These are phyloP conservation scores for Proteles cristata DNA, from an alignment of 2,113 vertebrate species.

Conservation along the genomic window DNA sequence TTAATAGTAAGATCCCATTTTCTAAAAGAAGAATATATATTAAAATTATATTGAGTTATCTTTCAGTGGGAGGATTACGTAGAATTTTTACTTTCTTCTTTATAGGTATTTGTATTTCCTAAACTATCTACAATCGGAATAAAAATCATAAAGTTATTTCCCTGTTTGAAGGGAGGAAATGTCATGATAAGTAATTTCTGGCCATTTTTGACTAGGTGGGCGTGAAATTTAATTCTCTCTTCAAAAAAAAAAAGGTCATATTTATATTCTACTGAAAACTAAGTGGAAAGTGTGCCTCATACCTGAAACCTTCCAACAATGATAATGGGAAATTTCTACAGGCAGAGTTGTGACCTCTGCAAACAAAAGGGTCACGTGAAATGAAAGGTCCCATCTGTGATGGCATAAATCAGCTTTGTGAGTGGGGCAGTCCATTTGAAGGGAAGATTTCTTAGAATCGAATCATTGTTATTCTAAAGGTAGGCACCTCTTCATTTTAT, in stretches of 20 bases:
- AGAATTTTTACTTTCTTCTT: slow-evolving; percentile 13
- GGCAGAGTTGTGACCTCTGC: background rate
- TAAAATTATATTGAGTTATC: background rate
- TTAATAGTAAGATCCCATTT: background rate
- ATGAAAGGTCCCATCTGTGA: background rate
- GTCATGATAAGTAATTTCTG: background rate
- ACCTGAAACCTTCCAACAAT: background rate
- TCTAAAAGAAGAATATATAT: background rate
- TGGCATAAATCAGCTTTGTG: background rate
- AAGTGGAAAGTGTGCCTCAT: background rate
- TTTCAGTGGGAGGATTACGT: background rate
- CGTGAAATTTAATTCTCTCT: slow-evolving; percentile 30
- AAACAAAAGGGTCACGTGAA: background rate
- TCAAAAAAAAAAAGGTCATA: background rate
- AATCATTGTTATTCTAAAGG: background rate
- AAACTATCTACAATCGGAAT: slow-evolving; percentile 31
- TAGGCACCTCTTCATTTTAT: background rate
- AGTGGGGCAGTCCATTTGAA: background rate
- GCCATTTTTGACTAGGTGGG: background rate
- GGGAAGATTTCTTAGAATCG: background rate
- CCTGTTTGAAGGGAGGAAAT: background rate
- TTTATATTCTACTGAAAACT: background rate
- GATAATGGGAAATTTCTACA: background rate
- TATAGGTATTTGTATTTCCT: background rate
- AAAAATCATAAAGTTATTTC: background rate